Evolutionary conservation across 2,113 vertebrate genomes (phyloP), one percentile per base, ranked within the genome.

Genomic region (Columba janthina): DNA sequence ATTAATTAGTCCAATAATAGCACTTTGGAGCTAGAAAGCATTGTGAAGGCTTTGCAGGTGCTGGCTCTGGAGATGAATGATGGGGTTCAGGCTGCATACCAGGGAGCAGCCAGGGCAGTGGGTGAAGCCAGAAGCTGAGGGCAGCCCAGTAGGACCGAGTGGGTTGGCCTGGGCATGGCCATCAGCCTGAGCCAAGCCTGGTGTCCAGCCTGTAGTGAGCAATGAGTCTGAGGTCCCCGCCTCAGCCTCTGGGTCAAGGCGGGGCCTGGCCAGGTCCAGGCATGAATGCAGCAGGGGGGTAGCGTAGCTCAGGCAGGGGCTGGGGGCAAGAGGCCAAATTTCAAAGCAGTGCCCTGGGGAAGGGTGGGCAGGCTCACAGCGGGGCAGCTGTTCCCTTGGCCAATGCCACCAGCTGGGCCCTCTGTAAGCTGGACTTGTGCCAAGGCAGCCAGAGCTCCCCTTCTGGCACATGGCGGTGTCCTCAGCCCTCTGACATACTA

Each of bases 61-160:
- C 53, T 85, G 84, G 50, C 56, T 64, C 36, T 72, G 72, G 84
- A 75, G 64, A 42, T 20, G 21, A 20, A 11, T 3, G 6, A 26
- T 32, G 5, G 17, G 15, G 34, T 84, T 81, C 69, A 48, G 72
- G 46, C 1, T 2, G 51, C 1, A 8, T 65, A 77, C 38, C 0
- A 0, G 48, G 40, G 40, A 56, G 72, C 1, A 2, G 84, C n/a
- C 70, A 25, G 73, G 24, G 76, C 50, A 38, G 71, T 75, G 21
- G 65, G 78, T 15, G n/a, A 61, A 61, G 66, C 10, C 50, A 12
- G 67, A 9, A 62, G 21, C 65, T 0, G 5, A 53, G 51, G 46
- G 72, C 1, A 1, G 34, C 50, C 32, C 77, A 2, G 3, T 51
- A 4, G 20, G 2, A 0, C 1, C 0, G 28, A 61, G 84, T 1